Evolutionary conservation across 2,113 vertebrate species (phyloP).

Genomic region (Grantiella picta): DNA sequence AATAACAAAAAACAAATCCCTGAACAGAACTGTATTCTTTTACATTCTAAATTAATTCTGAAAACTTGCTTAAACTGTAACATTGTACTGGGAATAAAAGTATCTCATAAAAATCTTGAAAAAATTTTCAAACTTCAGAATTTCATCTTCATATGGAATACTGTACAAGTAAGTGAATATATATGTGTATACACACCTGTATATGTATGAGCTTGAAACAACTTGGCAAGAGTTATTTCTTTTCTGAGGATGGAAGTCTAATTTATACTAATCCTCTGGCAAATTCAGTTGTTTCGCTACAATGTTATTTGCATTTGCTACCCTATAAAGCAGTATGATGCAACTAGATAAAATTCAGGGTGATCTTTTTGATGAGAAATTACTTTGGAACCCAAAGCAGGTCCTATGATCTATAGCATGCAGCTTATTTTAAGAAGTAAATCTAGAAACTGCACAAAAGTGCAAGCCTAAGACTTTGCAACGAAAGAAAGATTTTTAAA

Average conservation of each 20-base stretch:
- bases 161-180: not conserved
- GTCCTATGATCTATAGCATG: accelerated
- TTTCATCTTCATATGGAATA: not conserved
- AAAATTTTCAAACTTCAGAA: not conserved
- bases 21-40: not conserved
- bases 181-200: not conserved
- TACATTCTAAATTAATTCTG: not conserved
- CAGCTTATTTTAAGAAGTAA: not conserved
- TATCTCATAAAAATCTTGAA: not conserved
- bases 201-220: not conserved
- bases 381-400: not conserved
- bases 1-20: not conserved
- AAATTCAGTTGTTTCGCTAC: not conserved
- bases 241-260: not conserved
- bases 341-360: not conserved
- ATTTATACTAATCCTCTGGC: not conserved
- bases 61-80: not conserved
- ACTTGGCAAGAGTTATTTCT: not conserved
- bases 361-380: not conserved
- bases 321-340: not conserved
- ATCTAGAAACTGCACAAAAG: not conserved
- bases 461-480: not conserved
- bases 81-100: not conserved
- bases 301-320: not conserved
- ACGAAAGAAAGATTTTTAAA: not conserved